Conservation (phyloP, 2,888 invertebrate species). For the Harpalus rufipes region DNA sequence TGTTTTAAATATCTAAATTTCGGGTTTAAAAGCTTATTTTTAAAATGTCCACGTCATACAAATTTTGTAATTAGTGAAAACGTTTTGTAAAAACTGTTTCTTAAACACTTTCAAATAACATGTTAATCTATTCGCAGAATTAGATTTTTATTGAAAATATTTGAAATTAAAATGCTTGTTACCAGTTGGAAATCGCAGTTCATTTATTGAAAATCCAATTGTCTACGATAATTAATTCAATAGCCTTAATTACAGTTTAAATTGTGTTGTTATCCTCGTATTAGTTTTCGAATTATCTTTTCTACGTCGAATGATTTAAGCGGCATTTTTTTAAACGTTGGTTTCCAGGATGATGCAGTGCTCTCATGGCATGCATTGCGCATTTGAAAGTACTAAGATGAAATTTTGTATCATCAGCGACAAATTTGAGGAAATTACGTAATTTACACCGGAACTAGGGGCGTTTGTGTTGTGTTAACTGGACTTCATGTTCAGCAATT, state of each 20-base stretch:
- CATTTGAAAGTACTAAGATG: constrained; percentile 49
- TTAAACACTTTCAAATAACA: background rate
- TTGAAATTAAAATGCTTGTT: background rate
- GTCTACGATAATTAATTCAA: constrained; percentile 28
- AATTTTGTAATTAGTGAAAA: background rate
- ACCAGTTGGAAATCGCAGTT: constrained; percentile 3
- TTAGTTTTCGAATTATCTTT: constrained; percentile 37
- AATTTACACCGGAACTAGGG: constrained; percentile 58
- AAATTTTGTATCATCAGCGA: constrained; percentile 51
- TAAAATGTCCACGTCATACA: background rate
- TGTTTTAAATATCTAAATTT: background rate
- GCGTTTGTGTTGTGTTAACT: constrained; percentile 50
- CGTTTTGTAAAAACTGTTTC: background rate
- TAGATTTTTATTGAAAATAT: background rate
- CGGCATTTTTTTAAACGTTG: constrained; percentile 25
- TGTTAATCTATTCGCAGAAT: constrained; percentile 2
- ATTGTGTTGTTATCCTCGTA: constrained; percentile 49
- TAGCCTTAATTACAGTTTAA: constrained; percentile 16
- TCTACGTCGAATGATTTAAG: constrained; percentile 11
- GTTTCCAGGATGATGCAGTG: constrained; percentile 28
- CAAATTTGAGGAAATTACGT: constrained; percentile 57
- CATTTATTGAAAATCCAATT: background rate
- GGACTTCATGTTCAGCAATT: constrained; percentile 46
- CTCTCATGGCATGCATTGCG: constrained; percentile 26
- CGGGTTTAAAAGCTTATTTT: background rate